Evolutionary conservation across 2,888 invertebrate species (phyloP).

Genomic region (Hermodice carunculata): DNA sequence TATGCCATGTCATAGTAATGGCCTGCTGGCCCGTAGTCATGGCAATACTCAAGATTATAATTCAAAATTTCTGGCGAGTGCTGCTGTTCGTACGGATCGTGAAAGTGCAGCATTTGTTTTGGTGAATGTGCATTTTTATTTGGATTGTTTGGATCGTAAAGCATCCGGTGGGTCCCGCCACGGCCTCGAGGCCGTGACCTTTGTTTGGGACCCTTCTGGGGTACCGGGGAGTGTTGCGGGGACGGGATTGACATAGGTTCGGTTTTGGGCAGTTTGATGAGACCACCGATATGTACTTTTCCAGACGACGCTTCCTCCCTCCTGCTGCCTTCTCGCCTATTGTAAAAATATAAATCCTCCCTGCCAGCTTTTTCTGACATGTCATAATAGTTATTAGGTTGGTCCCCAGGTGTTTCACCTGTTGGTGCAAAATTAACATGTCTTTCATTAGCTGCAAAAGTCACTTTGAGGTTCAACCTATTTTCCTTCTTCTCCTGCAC

Average conservation of each 20-base stretch:
- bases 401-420: no score
- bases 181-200: background rate
- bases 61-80: background rate
- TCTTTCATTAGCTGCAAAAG: conserved; percentile 15
- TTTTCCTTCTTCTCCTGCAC: background rate
- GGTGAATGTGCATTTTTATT: conserved; percentile 50
- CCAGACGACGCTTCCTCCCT: background rate
- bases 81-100: conserved; percentile 4
- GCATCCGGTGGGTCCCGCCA: conserved; percentile 44
- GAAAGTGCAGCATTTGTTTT: conserved; percentile 14
- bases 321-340: background rate
- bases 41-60: no score
- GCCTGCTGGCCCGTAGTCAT: conserved; percentile 4
- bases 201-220: conserved; percentile 2
- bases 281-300: background rate
- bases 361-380: no score
- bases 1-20: conserved; percentile 5
- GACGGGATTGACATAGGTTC: background rate
- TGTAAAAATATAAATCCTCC: no score
- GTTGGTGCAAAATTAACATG: no score
- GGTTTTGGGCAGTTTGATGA: background rate
- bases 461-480: conserved; percentile 13
- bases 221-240: background rate
- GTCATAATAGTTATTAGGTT: no score
- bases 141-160: conserved; percentile 65